These are phyloP conservation scores for Callospermophilus lateralis DNA, from an alignment of 2,113 vertebrate genomes.

Conservation along the genomic window DNA sequence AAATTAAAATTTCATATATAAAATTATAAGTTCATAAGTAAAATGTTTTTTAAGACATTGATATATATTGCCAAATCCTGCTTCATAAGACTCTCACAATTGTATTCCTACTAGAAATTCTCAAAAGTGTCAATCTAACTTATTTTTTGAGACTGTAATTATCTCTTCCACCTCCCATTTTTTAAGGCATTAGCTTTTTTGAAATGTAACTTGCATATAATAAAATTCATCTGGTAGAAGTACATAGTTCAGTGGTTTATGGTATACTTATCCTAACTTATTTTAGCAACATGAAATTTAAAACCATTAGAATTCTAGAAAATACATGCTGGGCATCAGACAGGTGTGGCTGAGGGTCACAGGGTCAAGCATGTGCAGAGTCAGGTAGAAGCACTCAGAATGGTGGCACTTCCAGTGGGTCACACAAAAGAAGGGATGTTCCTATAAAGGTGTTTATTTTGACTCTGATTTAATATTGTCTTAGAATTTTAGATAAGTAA, in stretches of 20 bases:
- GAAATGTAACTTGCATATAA: background rate
- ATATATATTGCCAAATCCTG: conserved; percentile 23
- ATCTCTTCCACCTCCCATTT: background rate
- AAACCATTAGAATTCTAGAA: background rate
- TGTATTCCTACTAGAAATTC: background rate
- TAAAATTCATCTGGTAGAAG: background rate
- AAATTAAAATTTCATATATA: conserved; percentile 3
- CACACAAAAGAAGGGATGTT: background rate
- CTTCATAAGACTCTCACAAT: background rate
- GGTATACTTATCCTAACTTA: background rate
- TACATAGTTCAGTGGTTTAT: background rate
- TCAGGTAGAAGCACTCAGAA: background rate
- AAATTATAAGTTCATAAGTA: conserved; percentile 24
- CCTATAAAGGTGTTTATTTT: background rate
- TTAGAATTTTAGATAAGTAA: background rate
- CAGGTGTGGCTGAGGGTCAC: too few relatives aligned
- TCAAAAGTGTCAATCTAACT: background rate
- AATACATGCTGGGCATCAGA: background rate
- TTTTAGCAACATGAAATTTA: background rate
- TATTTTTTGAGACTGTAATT: background rate
- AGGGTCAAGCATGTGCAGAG: too few relatives aligned
- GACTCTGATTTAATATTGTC: background rate
- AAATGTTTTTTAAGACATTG: conserved; percentile 41
- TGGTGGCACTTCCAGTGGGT: background rate
- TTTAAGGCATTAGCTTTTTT: background rate